Base-by-base conservation (phyloP, 2,113 vertebrate genomes). In the Leucopsar rothschildi region DNA sequence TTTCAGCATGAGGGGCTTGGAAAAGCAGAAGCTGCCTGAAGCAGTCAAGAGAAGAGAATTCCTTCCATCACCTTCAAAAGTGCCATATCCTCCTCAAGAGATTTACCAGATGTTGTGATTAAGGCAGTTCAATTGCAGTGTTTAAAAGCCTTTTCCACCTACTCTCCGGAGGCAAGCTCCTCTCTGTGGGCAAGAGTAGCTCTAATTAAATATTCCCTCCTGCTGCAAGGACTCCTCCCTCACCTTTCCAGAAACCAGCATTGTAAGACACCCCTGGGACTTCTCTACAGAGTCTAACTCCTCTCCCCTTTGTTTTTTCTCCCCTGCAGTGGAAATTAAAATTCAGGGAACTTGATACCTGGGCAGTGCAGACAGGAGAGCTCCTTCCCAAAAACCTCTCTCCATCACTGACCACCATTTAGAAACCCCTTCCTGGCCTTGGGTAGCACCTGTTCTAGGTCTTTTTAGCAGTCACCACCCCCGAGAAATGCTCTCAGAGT, bases 21-120 rank as follows among this genome's bases (percentile, higher is more conserved):
- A 68, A 90, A 81, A 86, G 93, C 61, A 86, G 72, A 82, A 79
- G 55, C 63, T 76, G 45, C 85, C 79, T 72, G 71, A 39, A 83
- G 56, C 82, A 90, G 47, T 35, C 49, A 71, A 75, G 86, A 61
- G 70, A 86, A 90, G 37, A 86, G 18, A 93, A 92, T 93, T 90
- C 86, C 57, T 86, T 94, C 60, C 49, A 68, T 92, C 6, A 23
- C 65, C 60, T 94, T 95, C 88, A 90, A 82, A 97, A 93, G 61
- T 22, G 4, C 69, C 86, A 50, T 72, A n/a, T 12, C 45, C 19
- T 90, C 85, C 93, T 83, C 92, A 47, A 90, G 93, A 92, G 93
- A 88, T 79, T 93, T 86, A 82, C 68, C 96, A 97, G 95, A 93
- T 97, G 93, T 95, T 97, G 92, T 95, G 94, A 96, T 96, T 92